A percentile compares a stretch with the other conserved stretches of the same genome.
Conservation (phyloP, 2,888 invertebrate genomes). For the Pyrgus malvae region DNA sequence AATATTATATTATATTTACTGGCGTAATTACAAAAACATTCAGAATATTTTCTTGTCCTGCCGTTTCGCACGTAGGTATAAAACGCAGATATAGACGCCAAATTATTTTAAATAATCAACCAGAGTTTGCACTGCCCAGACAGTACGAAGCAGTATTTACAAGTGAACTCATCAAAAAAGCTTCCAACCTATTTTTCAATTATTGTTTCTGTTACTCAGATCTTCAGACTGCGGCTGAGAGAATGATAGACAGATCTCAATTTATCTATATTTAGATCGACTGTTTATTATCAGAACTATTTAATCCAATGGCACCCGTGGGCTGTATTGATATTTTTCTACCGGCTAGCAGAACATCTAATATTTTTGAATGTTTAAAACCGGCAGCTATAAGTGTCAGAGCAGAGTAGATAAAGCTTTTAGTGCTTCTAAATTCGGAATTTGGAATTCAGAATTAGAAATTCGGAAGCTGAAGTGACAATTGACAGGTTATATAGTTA, state of each 20-base stretch:
- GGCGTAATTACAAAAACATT: too few relatives aligned
- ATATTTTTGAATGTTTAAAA: conserved; percentile 17
- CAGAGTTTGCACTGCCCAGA: background rate
- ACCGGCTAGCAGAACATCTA: conserved; percentile 14
- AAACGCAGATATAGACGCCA: too few relatives aligned
- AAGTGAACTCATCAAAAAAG: background rate
- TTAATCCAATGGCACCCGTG: conserved; percentile 10
- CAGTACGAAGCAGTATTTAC: too few relatives aligned
- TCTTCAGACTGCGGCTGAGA: conserved; percentile 3
- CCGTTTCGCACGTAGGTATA: too few relatives aligned
- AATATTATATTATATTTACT: too few relatives aligned
- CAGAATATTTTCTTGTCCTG: too few relatives aligned
- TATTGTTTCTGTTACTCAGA: conserved; percentile 13
- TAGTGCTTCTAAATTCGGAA: background rate
- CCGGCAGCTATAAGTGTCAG: background rate
- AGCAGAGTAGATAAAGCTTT: background rate
- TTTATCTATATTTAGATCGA: conserved; percentile 27
- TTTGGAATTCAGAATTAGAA: too few relatives aligned
- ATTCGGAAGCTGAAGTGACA: too few relatives aligned
- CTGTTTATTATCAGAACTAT: conserved; percentile 31
- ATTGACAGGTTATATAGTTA: too few relatives aligned
- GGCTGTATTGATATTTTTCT: conserved; percentile 27
- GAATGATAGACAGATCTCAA: conserved; percentile 16
- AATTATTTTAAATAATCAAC: too few relatives aligned
- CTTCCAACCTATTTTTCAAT: conserved; percentile 9